Percentiles rank a stretch among this genome's conserved stretches.
Conservation (phyloP, 2,113 vertebrate genomes). For the Solenodon paradoxus region DNA sequence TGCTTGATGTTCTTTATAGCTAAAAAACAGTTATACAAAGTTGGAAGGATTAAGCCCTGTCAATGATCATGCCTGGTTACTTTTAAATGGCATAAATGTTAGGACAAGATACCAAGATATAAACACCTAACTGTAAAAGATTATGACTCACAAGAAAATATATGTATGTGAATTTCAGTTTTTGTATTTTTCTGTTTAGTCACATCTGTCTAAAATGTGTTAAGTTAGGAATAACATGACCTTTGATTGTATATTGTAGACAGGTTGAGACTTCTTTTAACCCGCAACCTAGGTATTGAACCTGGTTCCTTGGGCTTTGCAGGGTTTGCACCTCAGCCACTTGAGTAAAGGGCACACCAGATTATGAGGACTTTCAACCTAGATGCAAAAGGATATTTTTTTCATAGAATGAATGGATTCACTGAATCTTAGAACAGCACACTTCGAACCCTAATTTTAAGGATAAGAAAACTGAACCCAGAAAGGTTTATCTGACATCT, state of each 20-base stretch:
- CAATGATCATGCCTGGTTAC: neutral
- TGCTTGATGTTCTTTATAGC: neutral
- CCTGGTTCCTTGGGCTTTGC: too few species aligned
- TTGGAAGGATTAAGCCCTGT: neutral
- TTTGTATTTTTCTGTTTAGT: constrained; percentile 23
- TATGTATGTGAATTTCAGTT: neutral
- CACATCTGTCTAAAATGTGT: neutral
- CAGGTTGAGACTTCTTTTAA: too few species aligned
- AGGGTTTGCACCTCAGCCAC: too few species aligned
- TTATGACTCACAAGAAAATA: neutral
- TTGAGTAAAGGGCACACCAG: too few species aligned
- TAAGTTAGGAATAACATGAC: constrained; percentile 22
- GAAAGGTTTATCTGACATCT: neutral
- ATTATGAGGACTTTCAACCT: neutral
- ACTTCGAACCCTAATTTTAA: constrained; percentile 11
- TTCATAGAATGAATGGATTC: neutral
- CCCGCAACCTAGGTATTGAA: too few species aligned
- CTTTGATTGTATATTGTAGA: constrained; percentile 11
- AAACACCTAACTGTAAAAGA: neutral
- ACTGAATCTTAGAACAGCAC: neutral
- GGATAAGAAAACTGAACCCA: neutral
- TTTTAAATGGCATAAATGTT: constrained; percentile 37
- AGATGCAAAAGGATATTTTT: neutral
- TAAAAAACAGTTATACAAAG: constrained; percentile 7
- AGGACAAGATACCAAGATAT: neutral